These are phyloP conservation scores for Nowickia ferox DNA, from an alignment of 2,888 invertebrate genomes.

Conservation along the genomic window DNA sequence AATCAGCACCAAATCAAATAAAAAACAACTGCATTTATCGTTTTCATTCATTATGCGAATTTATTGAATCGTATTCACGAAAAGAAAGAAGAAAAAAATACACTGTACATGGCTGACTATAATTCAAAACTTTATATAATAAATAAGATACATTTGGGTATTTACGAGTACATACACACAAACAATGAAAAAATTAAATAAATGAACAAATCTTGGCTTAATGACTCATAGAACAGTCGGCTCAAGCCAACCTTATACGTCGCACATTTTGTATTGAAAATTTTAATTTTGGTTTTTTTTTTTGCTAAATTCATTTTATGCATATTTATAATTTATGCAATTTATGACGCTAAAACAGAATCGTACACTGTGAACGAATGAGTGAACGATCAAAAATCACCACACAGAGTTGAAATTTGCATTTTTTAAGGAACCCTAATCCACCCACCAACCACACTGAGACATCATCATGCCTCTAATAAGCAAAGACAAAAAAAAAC, in stretches of 20 bases:
- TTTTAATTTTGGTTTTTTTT: slow-evolving; percentile 11
- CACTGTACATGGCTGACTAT: slow-evolving; percentile 19
- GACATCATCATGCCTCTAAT: slow-evolving; percentile 19
- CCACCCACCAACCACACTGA: slow-evolving; percentile 8
- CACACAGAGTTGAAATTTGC: slow-evolving; percentile 56
- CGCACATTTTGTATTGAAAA: not conserved
- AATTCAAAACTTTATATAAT: slow-evolving; percentile 40
- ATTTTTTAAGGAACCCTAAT: slow-evolving; percentile 16
- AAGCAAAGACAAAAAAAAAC: slow-evolving; percentile 10
- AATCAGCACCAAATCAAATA: not conserved
- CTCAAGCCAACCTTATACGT: slow-evolving; percentile 17
- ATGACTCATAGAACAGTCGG: slow-evolving; percentile 45
- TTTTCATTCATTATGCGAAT: slow-evolving; percentile 64
- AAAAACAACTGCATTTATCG: slow-evolving; percentile 40
- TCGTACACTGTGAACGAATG: not conserved
- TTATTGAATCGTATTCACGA: slow-evolving; percentile 6
- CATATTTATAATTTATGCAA: slow-evolving; percentile 44
- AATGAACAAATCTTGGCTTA: slow-evolving; percentile 28
- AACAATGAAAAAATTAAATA: slow-evolving; percentile 11
- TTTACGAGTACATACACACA: slow-evolving; percentile 14
- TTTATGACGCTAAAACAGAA: slow-evolving; percentile 46
- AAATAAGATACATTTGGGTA: slow-evolving; percentile 25
- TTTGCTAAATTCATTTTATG: slow-evolving; percentile 3
- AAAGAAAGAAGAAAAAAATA: slow-evolving; percentile 8
- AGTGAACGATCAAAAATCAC: slow-evolving; percentile 36